Evolutionary conservation across 92 coral and sea anemone species (phyloP), one percentile per base, ranked within the genome.

Genomic region (Zoanthus sansibaricus): DNA sequence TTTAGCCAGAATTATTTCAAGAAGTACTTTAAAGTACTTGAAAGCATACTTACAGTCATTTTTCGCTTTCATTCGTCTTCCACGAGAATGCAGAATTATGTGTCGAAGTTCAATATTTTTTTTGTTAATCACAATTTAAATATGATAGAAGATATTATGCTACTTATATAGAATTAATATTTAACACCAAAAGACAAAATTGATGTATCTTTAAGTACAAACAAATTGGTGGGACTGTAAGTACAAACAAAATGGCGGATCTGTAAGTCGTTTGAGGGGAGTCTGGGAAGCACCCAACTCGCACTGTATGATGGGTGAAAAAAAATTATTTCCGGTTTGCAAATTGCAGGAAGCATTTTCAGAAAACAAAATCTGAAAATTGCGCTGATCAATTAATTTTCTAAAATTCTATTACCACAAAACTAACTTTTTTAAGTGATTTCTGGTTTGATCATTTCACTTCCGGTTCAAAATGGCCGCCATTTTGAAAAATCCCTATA

Each of bases 231-330:
- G 69, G 69, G 69, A 61, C 69, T 61, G 69, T 61, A 61, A 61
- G 69, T 61, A 61, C 69, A 62, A 62, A 62, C 69, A 62, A 62
- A 62, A 62, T 62, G 69, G 69, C 69, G 69, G 69, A 62, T 62
- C 69, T 62, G 69, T 62, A 62, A 62, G 69, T 62, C 18, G n/a
- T 62, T 62, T 62, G 69, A 62, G 69, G 69, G 69, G 69, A 62
- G 69, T 62, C 69, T 62, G 69, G 69, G 69, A 62, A 62, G 69
- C 69, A 62, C 69, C 69, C 69, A 62, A 62, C 69, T 62, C 69
- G 69, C 69, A 62, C 69, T 62, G 69, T 62, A 62, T 62, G 69
- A 62, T 62, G 69, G 69, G 69, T 62, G 69, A 62, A 62, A 62
- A 62, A 62, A 62, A 62, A 62, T 62, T 62, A 62, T 62, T 62